Base-by-base conservation (phyloP, 2,888 invertebrate species). In the Anaspis maculata region DNA sequence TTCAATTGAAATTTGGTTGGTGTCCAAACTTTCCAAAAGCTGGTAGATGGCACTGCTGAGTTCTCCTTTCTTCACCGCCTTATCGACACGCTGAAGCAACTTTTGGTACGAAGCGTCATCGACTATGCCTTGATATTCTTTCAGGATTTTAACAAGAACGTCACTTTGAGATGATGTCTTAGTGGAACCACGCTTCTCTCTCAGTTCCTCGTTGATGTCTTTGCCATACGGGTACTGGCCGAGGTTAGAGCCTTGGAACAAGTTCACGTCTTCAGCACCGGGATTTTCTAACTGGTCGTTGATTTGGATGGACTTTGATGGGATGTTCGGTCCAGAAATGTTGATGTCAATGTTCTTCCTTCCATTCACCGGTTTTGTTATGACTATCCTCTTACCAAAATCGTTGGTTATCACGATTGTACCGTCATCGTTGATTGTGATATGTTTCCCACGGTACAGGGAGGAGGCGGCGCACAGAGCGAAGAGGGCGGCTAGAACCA, bases 371-470 rank as follows among this genome's bases (percentile, higher is more conserved):
- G 32, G 34, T 25, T 34, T 45, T 23, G 39, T 29, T 15, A 53
- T 49, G 11, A 35, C 32, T 6, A 51, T 39, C 11, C 38, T 41
- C 16, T 39, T 49, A 5, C 50, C 51, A 19, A 30, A 30, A 4
- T 34, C 34, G 2, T 31, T 37, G 7, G 28, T 35, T 24, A 53
- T 45, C 13, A 44, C 27, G 25, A 53, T 47, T 23, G 41, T 50
- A n/a, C 49, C 49, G 31, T 51, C 51, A 11, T 47, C 45, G 34
- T 39, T 37, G 27, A 50, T 34, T 19, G 33, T 32, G 12, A 51
- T 37, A 22, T 30, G 39, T 27, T 39, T 44, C 6, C 29, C 30
- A 4, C 37, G 42, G 27, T 34, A 13, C 39, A 44, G 23, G 32
- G 42, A 32, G 32, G 36, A 25, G 37, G 37, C 36, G 22, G 33